Evolutionary conservation across 1,140 invertebrate species (phyloP), one percentile per base, ranked within the genome.

Genomic region (Monochamus saltuarius): DNA sequence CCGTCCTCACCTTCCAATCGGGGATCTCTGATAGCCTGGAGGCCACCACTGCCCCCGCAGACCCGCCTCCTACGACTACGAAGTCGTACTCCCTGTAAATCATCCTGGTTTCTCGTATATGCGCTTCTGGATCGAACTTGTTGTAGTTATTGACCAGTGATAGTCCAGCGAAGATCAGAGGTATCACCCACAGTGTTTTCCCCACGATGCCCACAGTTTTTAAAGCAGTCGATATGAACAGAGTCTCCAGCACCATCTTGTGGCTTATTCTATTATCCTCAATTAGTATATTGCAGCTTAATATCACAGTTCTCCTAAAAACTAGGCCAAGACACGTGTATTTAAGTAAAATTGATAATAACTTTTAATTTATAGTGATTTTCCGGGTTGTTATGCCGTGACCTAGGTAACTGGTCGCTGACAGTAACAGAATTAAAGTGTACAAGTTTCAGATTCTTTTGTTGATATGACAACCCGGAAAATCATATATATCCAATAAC

Each of bases 21-120:
- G 83, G 76, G 10, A 90, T 77, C 74, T 98, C 95, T 0, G 90
- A 90, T 19, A 98, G 78, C 9, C 96, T 84, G 69, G 86, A 96
- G 0, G 95, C 94, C 8, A 66, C 83, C 4, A 98, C 95, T 0
- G 93, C 92, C 0, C 96, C 94, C 0, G 94, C 92, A 0, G 93
- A 94, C 1, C 96, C 96, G 1, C 90, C 94, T 2, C 96, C 96
- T 10, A 98, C 82, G 29, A 93, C 82, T 1, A 95, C 82, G 67
- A 94, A 94, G 70, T 95, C 92, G 70, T 94, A 95, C 65, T 92
- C 88, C 22, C 60, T 66, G 37, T 80, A 74, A 0, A 82, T 59
- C 42, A 78, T 79, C 62, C 80, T 75, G 22, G 78, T 80, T 61
- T 89, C 81, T 45, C 86, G 80, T 0, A 85, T 81, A 34, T 84